Evolutionary conservation across 2,888 invertebrate genomes (phyloP), one percentile per base, ranked within the genome.

Genomic region (Xylophagus ater): DNA sequence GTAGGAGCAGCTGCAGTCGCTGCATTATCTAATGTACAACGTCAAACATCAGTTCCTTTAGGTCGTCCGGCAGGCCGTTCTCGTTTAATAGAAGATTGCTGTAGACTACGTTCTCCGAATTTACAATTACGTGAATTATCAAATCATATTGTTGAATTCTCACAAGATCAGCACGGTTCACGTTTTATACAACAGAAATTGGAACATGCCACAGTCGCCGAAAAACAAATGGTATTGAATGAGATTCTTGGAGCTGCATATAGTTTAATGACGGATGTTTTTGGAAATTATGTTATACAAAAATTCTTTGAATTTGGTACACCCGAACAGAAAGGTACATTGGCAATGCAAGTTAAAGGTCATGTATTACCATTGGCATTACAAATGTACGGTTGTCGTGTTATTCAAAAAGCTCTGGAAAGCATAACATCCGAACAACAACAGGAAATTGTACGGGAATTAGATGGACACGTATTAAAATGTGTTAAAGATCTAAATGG

Each of bases 401-500:
- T 96, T 3, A 93, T 96, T 52, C 94, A 96, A 68, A 96, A 96
- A 66, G 94, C 94, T 32, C 71, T 96, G 38, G 96, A 96, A 68
- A 87, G 86, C 18, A 89, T 92, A 55, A 83, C 87, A 19, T 73
- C 85, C 5, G 90, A 92, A 55, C 88, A 90, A 62, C 90, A 92
- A 67, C 85, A 90, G 59, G 92, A 92, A 66, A 87, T 96, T 51
- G 90, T 93, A 35, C 79, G 84, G 47, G 94, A 96, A 67, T 72
- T 94, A 37, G 92, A 94, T 62, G 92, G 92, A 0, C 90, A 93
- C 64, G 88, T 93, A 29, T 70, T 94, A 55, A 92, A 93, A 66
- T 94, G 94, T 36, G 93, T 96, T 45, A 93, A 94, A 67, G 94
- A 96, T 67, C 94, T 96, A 68, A 96, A 96, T 66, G 94, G 94